Percentiles rank a stretch among this genome's conserved stretches.
Evolutionary conservation across 2,888 invertebrate genomes (phyloP).

Genomic region (Trilocha varians): DNA sequence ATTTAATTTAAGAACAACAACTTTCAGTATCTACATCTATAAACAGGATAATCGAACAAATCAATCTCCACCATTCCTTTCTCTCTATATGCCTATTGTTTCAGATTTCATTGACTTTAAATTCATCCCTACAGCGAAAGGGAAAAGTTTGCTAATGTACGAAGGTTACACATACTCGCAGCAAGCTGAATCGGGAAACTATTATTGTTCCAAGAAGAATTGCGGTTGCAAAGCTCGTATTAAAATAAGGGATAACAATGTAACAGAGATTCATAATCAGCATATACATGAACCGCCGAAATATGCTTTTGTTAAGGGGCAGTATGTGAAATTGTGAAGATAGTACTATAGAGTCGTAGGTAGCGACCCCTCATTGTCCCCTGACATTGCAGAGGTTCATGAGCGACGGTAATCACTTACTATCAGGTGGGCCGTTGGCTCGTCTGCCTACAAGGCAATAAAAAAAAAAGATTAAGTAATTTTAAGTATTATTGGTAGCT

Average conservation of each 20-base stretch:
- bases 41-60: too few relatives aligned
- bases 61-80: too few relatives aligned
- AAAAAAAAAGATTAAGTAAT: too few relatives aligned
- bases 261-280: not conserved
- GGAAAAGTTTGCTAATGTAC: conserved; percentile 20
- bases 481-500: too few relatives aligned
- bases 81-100: too few relatives aligned
- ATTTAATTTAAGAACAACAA: too few relatives aligned
- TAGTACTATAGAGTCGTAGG: not conserved
- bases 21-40: too few relatives aligned
- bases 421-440: too few relatives aligned
- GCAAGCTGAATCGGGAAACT: conserved; percentile 15
- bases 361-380: too few relatives aligned
- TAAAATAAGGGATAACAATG: conserved; percentile 2
- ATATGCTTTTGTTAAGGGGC: conserved; percentile 2
- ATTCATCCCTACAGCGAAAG: conserved; percentile 12
- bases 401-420: too few relatives aligned
- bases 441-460: too few relatives aligned
- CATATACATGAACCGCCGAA: conserved; percentile 14
- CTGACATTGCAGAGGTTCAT: too few relatives aligned
- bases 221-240: conserved; percentile 23
- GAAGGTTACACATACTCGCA: conserved; percentile 25
- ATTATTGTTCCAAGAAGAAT: conserved; percentile 30
- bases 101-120: not conserved
- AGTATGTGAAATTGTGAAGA: not conserved